Percentiles rank a stretch among this genome's conserved stretches.
Conservation (phyloP, 2,113 vertebrate genomes). For the Alligator mississippiensis region DNA sequence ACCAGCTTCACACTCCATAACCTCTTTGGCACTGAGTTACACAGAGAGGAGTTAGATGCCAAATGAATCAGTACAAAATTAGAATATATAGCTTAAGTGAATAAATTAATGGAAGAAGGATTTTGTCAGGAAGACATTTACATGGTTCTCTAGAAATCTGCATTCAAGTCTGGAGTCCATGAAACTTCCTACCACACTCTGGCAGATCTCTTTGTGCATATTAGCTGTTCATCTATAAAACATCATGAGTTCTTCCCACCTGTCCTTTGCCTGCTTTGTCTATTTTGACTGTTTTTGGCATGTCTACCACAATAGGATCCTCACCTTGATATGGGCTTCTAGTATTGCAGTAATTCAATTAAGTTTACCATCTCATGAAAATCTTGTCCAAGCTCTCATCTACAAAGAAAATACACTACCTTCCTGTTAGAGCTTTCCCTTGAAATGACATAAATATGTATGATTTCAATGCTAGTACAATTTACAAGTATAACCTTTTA, state of each 20-base stretch:
- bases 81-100: background rate
- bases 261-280: too few species aligned
- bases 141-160: background rate
- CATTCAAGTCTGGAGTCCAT: background rate
- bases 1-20: background rate
- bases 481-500: background rate
- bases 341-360: background rate
- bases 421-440: background rate
- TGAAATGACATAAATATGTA: background rate
- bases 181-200: background rate
- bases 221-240: background rate
- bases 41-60: background rate
- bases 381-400: background rate
- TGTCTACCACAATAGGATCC: background rate
- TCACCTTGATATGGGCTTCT: background rate
- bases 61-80: background rate
- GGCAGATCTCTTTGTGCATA: background rate
- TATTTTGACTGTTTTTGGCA: background rate
- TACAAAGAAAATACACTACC: background rate
- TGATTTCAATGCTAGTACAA: background rate
- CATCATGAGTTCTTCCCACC: too few species aligned
- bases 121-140: background rate
- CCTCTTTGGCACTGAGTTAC: background rate
- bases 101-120: background rate
- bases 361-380: background rate